Evolutionary conservation across 2,797 vertebrate species (phyloP).

Genomic region (Poeciliopsis presidionis): DNA sequence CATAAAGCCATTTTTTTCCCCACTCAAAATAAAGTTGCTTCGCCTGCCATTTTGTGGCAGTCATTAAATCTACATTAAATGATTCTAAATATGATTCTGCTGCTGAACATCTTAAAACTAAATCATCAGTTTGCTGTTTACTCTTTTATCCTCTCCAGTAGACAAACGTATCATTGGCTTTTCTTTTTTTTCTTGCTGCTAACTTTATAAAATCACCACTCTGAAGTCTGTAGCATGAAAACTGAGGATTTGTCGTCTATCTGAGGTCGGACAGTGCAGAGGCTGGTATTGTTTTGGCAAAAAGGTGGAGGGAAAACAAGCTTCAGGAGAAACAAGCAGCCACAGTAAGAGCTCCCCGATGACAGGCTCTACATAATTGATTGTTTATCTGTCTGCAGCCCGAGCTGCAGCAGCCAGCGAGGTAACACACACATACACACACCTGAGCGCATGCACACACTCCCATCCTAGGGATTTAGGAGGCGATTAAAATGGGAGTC

Average conservation of each 20-base stretch:
- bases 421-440: constrained; percentile 34
- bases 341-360: constrained; percentile 56
- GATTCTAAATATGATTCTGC: background rate
- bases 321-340: constrained; percentile 40
- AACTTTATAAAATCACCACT: constrained; percentile 5
- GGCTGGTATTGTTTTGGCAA: constrained; percentile 54
- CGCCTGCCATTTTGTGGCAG: background rate
- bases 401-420: constrained; percentile 61
- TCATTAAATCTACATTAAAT: background rate
- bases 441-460: background rate
- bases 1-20: background rate
- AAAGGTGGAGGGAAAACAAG: constrained; percentile 44
- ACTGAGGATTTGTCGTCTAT: constrained; percentile 25
- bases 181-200: background rate
- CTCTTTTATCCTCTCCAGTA: background rate
- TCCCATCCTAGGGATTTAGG: constrained; percentile 29
- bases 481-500: constrained; percentile 43
- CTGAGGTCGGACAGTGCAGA: constrained; percentile 40
- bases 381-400: constrained; percentile 80
- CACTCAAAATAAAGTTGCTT: background rate
- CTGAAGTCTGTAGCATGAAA: constrained; percentile 20
- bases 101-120: background rate
- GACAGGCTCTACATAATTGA: constrained; percentile 82
- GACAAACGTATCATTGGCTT: background rate
- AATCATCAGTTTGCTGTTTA: background rate